These are phyloP conservation scores for Myopa testacea DNA, from an alignment of 2,888 invertebrate genomes.

Conservation along the genomic window DNA sequence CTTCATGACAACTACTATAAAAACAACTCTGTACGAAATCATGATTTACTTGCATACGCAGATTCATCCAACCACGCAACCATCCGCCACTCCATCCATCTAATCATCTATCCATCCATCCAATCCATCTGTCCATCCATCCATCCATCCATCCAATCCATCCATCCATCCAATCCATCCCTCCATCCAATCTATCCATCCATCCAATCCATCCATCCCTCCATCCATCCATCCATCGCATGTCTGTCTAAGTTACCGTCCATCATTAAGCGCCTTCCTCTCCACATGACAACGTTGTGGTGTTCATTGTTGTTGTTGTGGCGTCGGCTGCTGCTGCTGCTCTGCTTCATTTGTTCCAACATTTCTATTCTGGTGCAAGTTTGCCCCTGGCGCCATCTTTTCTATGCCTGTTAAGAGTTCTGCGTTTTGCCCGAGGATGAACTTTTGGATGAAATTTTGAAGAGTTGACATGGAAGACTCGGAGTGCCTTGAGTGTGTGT, in stretches of 20 bases:
- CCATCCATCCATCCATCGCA: conserved; percentile 12
- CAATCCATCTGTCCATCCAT: conserved; percentile 1
- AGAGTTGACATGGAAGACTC: conserved; percentile 54
- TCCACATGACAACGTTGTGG: neutral
- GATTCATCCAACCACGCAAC: neutral
- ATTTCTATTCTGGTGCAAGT: conserved; percentile 63
- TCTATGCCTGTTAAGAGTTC: conserved; percentile 63
- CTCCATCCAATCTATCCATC: conserved; percentile 9
- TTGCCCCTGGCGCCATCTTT: conserved; percentile 60
- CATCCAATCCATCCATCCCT: neutral
- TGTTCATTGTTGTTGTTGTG: neutral
- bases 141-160: conserved; percentile 11
- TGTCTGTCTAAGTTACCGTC: neutral
- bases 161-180: conserved; percentile 3
- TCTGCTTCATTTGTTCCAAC: conserved; percentile 26
- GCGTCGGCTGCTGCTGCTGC: neutral
- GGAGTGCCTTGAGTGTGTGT: neutral
- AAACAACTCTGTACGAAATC: neutral
- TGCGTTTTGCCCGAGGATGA: conserved; percentile 60
- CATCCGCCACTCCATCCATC: neutral
- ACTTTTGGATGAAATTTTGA: conserved; percentile 61
- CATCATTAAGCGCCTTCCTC: neutral
- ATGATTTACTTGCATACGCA: neutral
- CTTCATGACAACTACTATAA: neutral
- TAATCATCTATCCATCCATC: neutral